These are phyloP conservation scores for Bubo blakistoni DNA, from an alignment of 2,113 vertebrate species.

Conservation along the genomic window DNA sequence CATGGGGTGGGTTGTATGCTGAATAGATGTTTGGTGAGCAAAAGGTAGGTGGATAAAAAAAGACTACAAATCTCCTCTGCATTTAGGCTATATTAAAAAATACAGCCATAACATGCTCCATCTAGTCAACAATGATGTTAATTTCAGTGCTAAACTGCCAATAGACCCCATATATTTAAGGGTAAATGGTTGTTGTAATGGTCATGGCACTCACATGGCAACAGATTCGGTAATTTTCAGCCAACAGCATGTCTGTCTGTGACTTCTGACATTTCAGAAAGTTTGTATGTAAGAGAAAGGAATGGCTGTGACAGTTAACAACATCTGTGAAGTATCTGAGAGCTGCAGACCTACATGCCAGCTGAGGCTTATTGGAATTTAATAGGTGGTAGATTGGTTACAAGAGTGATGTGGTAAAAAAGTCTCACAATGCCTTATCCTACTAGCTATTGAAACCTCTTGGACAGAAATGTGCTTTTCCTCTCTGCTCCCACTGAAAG, in stretches of 20 bases:
- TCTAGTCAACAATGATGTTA: background rate
- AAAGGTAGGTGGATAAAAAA: background rate
- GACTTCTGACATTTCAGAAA: background rate
- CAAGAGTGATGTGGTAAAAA: background rate
- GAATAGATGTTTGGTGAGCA: background rate
- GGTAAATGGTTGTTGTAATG: background rate
- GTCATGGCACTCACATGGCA: background rate
- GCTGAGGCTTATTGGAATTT: background rate
- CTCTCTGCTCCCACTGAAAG: background rate
- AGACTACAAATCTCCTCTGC: background rate
- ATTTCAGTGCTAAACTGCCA: background rate
- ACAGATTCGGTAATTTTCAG: background rate
- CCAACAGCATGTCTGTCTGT: background rate
- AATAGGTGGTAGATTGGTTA: background rate
- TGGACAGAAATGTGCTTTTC: background rate
- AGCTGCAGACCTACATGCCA: background rate
- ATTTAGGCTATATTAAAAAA: constrained; percentile 21
- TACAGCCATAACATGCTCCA: background rate
- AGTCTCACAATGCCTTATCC: accelerated
- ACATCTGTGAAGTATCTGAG: background rate
- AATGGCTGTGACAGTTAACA: background rate
- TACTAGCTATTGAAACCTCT: background rate
- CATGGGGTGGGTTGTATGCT: background rate
- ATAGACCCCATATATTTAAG: background rate
- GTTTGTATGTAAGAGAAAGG: background rate